Conservation (phyloP, 2,888 invertebrate species). For the Acleris sparsana region DNA sequence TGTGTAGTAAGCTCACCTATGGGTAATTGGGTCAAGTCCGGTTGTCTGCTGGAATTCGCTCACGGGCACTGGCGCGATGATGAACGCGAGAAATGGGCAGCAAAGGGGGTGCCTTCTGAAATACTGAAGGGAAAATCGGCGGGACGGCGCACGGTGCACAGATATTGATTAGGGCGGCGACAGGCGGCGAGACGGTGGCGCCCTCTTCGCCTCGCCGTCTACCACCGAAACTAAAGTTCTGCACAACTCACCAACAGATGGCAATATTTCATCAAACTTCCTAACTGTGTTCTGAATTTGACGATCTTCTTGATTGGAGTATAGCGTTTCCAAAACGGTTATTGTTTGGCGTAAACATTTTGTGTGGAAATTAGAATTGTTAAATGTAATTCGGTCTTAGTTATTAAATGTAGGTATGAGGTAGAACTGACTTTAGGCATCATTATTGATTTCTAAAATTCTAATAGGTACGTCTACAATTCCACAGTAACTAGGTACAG, state of each 20-base stretch:
- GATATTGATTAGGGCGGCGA: conserved; percentile 80
- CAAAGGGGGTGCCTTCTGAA: conserved; percentile 66
- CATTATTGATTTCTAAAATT: too few relatives aligned
- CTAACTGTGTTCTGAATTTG: not conserved
- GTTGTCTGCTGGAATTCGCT: conserved; percentile 53
- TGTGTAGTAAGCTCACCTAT: conserved; percentile 57
- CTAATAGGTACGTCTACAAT: too few relatives aligned
- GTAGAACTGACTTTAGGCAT: too few relatives aligned
- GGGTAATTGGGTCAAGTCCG: conserved; percentile 54
- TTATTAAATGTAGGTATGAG: not conserved
- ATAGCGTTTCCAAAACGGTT: conserved; percentile 4
- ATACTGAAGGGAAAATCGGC: conserved; percentile 69
- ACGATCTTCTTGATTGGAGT: conserved; percentile 4
- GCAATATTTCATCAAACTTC: conserved; percentile 43
- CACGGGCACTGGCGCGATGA: conserved; percentile 65
- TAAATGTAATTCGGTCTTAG: not conserved
- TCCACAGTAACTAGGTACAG: too few relatives aligned
- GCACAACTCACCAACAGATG: conserved; percentile 52
- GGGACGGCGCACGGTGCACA: conserved; percentile 68
- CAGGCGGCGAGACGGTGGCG: conserved; percentile 51
- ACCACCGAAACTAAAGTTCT: conserved; percentile 39
- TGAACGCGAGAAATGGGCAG: conserved; percentile 63
- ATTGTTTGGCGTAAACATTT: not conserved
- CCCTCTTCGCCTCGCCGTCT: conserved; percentile 48
- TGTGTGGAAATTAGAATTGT: not conserved